These are phyloP conservation scores for Branchipolynoe longqiensis DNA, from an alignment of 2,888 invertebrate species.

Conservation along the genomic window DNA sequence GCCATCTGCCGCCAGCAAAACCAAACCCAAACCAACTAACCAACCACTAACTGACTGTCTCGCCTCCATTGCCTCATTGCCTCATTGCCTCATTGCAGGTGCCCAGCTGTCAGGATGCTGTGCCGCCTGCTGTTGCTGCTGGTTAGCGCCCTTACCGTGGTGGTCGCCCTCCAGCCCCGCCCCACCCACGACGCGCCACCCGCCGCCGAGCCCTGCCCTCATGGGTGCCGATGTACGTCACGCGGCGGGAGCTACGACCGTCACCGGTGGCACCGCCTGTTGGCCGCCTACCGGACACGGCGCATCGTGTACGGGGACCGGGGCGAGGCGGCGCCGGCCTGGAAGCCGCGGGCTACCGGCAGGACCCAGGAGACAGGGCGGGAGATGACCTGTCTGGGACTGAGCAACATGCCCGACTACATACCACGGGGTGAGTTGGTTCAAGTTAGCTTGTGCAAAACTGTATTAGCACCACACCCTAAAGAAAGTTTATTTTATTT, in stretches of 20 bases:
- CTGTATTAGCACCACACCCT: no score
- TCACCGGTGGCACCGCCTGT: conserved; percentile 57
- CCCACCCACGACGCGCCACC: not conserved
- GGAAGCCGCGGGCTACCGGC: not conserved
- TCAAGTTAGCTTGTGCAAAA: no score
- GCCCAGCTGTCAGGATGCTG: not conserved
- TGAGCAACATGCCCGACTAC: conserved; percentile 49
- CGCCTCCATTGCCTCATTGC: no score
- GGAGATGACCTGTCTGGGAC: conserved; percentile 58
- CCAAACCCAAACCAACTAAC: no score
- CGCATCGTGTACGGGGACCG: conserved; percentile 49
- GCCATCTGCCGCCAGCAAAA: no score
- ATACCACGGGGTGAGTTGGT: conserved; percentile 45
- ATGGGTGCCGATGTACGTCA: conserved; percentile 23
- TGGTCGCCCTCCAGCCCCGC: not conserved
- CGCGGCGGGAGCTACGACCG: not conserved
- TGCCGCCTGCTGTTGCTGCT: not conserved
- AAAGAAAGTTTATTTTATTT: no score
- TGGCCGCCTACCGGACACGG: conserved; percentile 53
- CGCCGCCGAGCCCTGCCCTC: conserved; percentile 41
- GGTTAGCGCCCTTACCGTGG: not conserved
- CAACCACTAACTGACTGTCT: no score
- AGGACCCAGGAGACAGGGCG: conserved; percentile 3
- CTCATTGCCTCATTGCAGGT: not conserved
- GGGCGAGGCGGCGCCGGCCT: conserved; percentile 15